phyloP scores from a whole-genome alignment of 2,888 invertebrate genomes.

The Macrophya annulata region DNA sequence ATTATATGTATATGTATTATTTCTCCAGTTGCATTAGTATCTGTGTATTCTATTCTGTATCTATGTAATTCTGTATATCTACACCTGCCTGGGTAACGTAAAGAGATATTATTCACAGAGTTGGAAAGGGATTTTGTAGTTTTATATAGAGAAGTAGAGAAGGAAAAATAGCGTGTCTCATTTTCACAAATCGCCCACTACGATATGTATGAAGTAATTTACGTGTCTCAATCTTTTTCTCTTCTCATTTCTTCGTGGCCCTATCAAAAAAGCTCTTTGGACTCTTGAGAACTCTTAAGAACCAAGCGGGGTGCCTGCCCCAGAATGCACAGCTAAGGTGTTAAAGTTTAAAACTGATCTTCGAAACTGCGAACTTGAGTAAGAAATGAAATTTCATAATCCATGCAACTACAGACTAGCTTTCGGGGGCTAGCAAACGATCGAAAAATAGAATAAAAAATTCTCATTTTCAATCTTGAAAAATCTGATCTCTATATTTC shows the following conservation, averaged over 20 bases:
- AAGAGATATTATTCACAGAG: conserved; percentile 28
- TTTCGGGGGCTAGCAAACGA: not conserved
- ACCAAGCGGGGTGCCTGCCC: not conserved
- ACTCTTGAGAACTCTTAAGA: conserved; percentile 36
- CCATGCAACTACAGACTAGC: conserved; percentile 27
- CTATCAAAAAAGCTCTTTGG: conserved; percentile 43
- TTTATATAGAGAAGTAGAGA: conserved; percentile 3
- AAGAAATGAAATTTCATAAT: conserved; percentile 36
- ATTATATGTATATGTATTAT: not conserved
- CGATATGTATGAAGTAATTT: conserved; percentile 51
- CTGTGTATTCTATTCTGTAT: not conserved
- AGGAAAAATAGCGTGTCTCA: conserved; percentile 40
- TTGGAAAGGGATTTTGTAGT: conserved; percentile 23
- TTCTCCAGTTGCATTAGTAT: not conserved
- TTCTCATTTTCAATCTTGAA: not conserved
- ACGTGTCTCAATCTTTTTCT: conserved; percentile 43
- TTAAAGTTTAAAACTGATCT: conserved; percentile 46
- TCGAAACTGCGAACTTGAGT: conserved; percentile 19
- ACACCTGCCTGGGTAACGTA: not conserved
- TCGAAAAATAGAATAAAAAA: not conserved
- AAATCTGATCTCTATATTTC: not conserved
- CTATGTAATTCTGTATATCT: not conserved
- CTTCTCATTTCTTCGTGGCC: conserved; percentile 22
- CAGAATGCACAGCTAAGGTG: not conserved
- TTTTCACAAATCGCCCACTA: conserved; percentile 41